These are phyloP conservation scores for Drosophila azteca DNA, from an alignment of 1,140 invertebrate genomes.

Conservation along the genomic window DNA sequence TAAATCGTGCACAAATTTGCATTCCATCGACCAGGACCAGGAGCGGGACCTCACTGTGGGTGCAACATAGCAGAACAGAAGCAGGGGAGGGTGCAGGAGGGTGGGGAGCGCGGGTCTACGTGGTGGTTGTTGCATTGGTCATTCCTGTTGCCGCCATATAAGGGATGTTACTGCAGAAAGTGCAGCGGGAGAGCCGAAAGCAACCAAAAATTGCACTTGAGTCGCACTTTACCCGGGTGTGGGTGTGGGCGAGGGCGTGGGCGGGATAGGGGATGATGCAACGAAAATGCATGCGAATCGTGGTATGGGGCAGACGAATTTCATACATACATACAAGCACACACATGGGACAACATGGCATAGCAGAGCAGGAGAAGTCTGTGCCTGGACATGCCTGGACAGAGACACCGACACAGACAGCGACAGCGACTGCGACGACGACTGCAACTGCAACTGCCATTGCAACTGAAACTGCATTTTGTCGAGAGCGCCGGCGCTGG, in stretches of 20 bases:
- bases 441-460: slow-evolving; percentile 33
- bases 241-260: slow-evolving; percentile 7
- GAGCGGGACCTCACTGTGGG: slow-evolving; percentile 20
- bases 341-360: neutral
- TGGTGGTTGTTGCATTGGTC: slow-evolving; percentile 51
- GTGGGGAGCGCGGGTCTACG: slow-evolving; percentile 6
- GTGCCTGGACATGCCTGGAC: slow-evolving; percentile 10
- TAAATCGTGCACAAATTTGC: slow-evolving; percentile 66
- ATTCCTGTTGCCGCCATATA: slow-evolving; percentile 51
- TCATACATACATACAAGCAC: slow-evolving; percentile 28
- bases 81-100: slow-evolving; percentile 4
- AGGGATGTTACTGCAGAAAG: slow-evolving; percentile 71
- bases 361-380: slow-evolving; percentile 7
- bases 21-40: slow-evolving; percentile 35
- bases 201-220: slow-evolving; percentile 52
- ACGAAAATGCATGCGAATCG: slow-evolving; percentile 34
- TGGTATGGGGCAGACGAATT: slow-evolving; percentile 63
- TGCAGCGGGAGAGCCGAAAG: slow-evolving; percentile 49
- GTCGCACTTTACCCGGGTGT: slow-evolving; percentile 14
- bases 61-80: slow-evolving; percentile 11
- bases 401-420: slow-evolving; percentile 7
- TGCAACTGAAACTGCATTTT: slow-evolving; percentile 45
- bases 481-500: slow-evolving; percentile 31
- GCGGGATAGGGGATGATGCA: slow-evolving; percentile 41
- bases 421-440: slow-evolving; percentile 23